phyloP scores from a whole-genome alignment of 2,797 vertebrate genomes.

The Paguma larvata region DNA sequence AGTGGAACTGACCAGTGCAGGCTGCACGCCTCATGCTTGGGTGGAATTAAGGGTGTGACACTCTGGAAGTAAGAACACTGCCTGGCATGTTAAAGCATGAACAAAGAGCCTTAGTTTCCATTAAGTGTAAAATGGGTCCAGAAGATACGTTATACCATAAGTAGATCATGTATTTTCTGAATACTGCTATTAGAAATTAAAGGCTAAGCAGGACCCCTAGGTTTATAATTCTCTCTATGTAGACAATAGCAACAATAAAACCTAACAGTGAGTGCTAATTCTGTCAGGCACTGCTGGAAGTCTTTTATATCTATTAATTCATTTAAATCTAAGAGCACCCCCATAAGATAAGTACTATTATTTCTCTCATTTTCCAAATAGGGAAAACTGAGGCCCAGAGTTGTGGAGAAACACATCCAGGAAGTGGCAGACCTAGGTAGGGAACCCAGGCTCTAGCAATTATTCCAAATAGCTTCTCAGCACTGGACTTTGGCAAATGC shows the following conservation, averaged over 20 bases:
- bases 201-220: background rate
- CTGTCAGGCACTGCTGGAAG: background rate
- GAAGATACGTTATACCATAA: background rate
- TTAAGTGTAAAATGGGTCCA: background rate
- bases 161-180: background rate
- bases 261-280: background rate
- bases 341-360: background rate
- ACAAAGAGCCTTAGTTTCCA: background rate
- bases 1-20: background rate
- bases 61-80: background rate
- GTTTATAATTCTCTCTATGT: background rate
- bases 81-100: background rate
- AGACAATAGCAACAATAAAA: background rate
- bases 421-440: background rate
- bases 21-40: background rate
- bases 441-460: background rate
- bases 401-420: background rate
- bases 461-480: background rate
- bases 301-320: background rate
- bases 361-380: background rate
- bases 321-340: background rate
- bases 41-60: background rate
- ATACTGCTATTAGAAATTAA: background rate
- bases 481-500: background rate
- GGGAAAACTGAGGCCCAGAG: background rate